Evolutionary conservation across 2,888 invertebrate species (phyloP).

Genomic region (Mactromeris polynyma): DNA sequence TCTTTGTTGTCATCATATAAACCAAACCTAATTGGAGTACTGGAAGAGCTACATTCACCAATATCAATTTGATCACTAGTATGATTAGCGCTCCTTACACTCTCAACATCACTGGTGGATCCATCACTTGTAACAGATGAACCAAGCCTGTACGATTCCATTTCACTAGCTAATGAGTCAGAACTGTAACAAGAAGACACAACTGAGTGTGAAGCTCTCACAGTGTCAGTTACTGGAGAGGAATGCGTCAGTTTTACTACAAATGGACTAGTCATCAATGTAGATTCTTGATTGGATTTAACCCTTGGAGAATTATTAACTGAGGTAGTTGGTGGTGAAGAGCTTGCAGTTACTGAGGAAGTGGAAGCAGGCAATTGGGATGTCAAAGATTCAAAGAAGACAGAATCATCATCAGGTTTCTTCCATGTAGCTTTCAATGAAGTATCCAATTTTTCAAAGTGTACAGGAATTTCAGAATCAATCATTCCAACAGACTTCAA

Average conservation of each 20-base stretch:
- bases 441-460: conserved; percentile 62
- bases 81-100: conserved; percentile 42
- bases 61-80: conserved; percentile 58
- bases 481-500: neutral
- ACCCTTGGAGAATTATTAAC: conserved; percentile 19
- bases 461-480: conserved; percentile 24
- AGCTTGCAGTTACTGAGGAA: neutral
- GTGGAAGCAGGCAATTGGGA: neutral
- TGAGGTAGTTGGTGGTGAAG: neutral
- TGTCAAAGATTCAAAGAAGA: neutral
- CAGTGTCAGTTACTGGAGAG: neutral
- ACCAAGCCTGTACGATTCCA: conserved; percentile 66
- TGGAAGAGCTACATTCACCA: conserved; percentile 62
- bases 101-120: conserved; percentile 58
- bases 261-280: neutral
- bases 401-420: conserved; percentile 53
- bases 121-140: conserved; percentile 44
- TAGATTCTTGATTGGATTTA: neutral
- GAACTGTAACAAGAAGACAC: conserved; percentile 54
- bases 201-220: conserved; percentile 29
- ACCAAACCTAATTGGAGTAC: conserved; percentile 65
- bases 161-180: conserved; percentile 65
- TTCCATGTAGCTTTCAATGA: conserved; percentile 62
- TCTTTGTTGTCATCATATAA: conserved; percentile 66
- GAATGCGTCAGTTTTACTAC: neutral